A percentile compares a stretch with the other conserved stretches of the same genome.
Conservation (phyloP, 2,888 invertebrate genomes). For the Sabatieria punctata region DNA sequence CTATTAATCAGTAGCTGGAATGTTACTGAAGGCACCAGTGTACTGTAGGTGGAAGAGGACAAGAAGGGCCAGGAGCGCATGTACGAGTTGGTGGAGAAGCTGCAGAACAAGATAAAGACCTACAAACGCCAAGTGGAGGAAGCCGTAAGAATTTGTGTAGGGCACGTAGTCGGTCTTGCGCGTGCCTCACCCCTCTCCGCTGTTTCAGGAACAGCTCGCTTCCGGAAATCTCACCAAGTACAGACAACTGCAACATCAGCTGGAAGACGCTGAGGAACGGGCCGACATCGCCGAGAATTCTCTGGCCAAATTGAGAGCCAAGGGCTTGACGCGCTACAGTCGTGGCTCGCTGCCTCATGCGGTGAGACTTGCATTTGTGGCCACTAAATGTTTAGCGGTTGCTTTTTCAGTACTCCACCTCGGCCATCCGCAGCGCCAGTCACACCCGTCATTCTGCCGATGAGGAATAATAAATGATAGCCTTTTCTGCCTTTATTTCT, state of each 20-base stretch:
- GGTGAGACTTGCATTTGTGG: too few species aligned
- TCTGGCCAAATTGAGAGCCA: constrained; percentile 80
- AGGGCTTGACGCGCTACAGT: too few species aligned
- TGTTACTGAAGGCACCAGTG: too few species aligned
- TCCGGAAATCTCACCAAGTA: constrained; percentile 91
- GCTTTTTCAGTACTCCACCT: too few species aligned
- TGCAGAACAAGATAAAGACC: constrained; percentile 99
- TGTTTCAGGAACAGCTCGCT: constrained; percentile 57
- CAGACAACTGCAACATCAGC: constrained; percentile 57
- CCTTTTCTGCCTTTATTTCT: too few species aligned
- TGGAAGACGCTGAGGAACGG: constrained; percentile 86
- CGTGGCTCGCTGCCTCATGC: constrained; percentile 26
- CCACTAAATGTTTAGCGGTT: too few species aligned
- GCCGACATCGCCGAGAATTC: constrained; percentile 88
- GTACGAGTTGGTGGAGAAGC: constrained; percentile 97
- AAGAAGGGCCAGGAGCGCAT: constrained; percentile 99
- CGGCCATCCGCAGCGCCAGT: too few species aligned
- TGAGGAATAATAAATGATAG: too few species aligned
- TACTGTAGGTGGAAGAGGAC: constrained; percentile 89
- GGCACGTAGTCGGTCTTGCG: too few species aligned
- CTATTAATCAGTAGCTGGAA: too few species aligned
- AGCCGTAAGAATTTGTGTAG: constrained; percentile 51
- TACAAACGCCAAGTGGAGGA: constrained; percentile 99
- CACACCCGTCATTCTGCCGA: too few species aligned
- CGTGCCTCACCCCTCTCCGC: not conserved